These are phyloP conservation scores for Anas bernieri DNA, from an alignment of 2,797 vertebrate genomes.

Conservation along the genomic window DNA sequence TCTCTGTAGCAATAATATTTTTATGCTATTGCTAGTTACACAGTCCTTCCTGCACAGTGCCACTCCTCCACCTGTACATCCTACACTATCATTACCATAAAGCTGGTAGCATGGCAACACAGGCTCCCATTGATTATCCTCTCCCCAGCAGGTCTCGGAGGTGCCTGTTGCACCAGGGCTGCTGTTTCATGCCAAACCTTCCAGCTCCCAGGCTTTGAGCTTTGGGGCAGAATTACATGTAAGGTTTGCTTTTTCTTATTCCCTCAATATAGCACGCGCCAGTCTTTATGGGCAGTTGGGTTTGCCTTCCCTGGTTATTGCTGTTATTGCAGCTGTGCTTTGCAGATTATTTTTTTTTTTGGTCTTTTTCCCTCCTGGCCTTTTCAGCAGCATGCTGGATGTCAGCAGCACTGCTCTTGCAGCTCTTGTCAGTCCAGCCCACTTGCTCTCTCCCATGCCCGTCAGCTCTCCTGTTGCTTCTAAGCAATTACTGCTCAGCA, in stretches of 20 bases:
- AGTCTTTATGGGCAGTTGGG: not conserved
- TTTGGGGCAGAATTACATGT: not conserved
- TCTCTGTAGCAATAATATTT: not conserved
- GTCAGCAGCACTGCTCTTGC: not conserved
- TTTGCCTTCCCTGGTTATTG: not conserved
- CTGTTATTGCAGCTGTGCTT: not conserved
- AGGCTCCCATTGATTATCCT: not conserved
- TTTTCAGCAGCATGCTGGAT: not conserved
- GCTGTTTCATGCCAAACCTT: not conserved
- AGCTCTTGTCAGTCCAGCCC: not conserved
- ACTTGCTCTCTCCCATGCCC: not conserved
- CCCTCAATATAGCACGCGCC: not conserved
- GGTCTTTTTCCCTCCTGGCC: not conserved
- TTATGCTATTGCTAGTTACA: not conserved
- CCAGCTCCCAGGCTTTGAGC: not conserved
- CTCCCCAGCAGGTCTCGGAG: not conserved
- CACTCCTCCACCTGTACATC: not conserved
- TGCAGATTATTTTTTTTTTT: not conserved
- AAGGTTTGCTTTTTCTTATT: not conserved
- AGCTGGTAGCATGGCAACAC: conserved; percentile 4
- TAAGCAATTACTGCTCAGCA: not conserved
- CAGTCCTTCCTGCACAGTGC: not conserved
- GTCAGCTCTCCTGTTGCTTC: not conserved
- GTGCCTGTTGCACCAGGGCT: not conserved
- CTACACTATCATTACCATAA: not conserved